Percentiles rank a stretch among this genome's conserved stretches.
These are phyloP conservation scores for Petrocephalus microphthalmus DNA, from an alignment of 2,113 vertebrate species.

Conservation along the genomic window DNA sequence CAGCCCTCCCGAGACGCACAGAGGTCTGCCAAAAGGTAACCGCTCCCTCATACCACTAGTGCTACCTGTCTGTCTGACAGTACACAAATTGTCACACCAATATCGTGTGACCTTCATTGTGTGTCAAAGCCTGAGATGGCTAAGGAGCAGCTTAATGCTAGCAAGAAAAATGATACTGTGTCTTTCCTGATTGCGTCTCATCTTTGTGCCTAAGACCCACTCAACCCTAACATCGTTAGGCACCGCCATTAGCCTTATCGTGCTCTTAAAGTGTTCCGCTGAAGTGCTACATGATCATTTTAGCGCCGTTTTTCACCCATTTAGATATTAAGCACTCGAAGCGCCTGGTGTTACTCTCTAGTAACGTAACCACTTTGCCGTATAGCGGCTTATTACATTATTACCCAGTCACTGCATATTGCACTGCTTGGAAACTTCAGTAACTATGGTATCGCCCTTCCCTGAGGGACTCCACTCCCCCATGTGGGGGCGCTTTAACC, in stretches of 20 bases:
- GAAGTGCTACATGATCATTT: slow-evolving; percentile 5
- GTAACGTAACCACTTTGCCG: not conserved
- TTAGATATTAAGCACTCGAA: not conserved
- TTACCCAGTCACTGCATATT: not conserved
- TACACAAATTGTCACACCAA: not conserved
- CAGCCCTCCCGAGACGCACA: slow-evolving; percentile 91
- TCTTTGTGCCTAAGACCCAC: not conserved
- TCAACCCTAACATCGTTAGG: not conserved
- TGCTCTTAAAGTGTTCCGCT: not conserved
- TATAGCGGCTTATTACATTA: not conserved
- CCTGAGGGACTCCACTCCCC: not conserved
- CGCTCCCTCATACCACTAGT: slow-evolving; percentile 17
- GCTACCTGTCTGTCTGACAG: not conserved
- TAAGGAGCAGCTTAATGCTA: not conserved
- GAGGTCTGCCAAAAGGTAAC: slow-evolving; percentile 92
- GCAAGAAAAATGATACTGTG: not conserved
- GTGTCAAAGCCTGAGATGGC: not conserved
- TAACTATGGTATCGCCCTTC: not conserved
- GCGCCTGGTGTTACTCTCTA: not conserved
- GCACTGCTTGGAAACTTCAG: not conserved
- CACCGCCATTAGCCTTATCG: not conserved
- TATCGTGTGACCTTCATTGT: not conserved
- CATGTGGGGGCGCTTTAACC: slow-evolving; percentile 10
- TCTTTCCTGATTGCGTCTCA: not conserved
- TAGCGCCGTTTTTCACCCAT: not conserved